Base-by-base conservation (phyloP, 2,888 invertebrate species). In the Lithophane semibrunnea region DNA sequence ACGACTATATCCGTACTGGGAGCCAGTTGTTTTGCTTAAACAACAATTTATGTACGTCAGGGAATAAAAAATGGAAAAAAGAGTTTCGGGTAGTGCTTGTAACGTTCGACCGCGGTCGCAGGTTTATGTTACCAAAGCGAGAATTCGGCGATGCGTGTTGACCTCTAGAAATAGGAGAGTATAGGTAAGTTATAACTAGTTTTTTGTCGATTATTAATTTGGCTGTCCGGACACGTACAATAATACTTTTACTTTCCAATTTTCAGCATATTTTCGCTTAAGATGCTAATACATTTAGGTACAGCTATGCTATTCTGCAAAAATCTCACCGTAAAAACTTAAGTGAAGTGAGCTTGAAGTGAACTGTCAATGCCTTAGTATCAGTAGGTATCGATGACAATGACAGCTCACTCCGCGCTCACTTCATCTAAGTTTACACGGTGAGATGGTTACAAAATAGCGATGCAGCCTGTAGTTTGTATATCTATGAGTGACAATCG, bases 11-110 rank as follows among this genome's bases (percentile, higher is more conserved):
- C 85, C 90, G 89, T 83, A 77, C 84, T 73, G 93, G 93, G 94
- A 92, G 88, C 77, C 90, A 88, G 93, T 92, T 93, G 91, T 93
- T 94, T 88, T 89, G 89, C 88, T 90, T 93, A 92, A 93, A 93
- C 89, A 90, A 93, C 90, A 88, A 94, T 92, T 89, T 93, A 94
- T 93, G 89, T 86, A 76, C 93, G 86, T 86, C 67, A 61, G 88
- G 91, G 92, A 85, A 79, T 82, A 83, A 76, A 87, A 83, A 88
- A 77, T 66, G 70, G 85, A 74, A 88, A 90, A 87, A 75, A 75
- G 73, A 73, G 69, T 86, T 88, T 88, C 77, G 83, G 73, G 80
- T 82, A 70, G 77, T 74, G 56, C 71, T 66, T 64, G 76, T 83
- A 42, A 69, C 71, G 60, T 80, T 75, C 42, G 67, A 71, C 66